Percentiles rank a stretch among this genome's conserved stretches.
Evolutionary conservation across 2,113 vertebrate species (phyloP).

Genomic region (Sinocyclocheilus maitianheensis): DNA sequence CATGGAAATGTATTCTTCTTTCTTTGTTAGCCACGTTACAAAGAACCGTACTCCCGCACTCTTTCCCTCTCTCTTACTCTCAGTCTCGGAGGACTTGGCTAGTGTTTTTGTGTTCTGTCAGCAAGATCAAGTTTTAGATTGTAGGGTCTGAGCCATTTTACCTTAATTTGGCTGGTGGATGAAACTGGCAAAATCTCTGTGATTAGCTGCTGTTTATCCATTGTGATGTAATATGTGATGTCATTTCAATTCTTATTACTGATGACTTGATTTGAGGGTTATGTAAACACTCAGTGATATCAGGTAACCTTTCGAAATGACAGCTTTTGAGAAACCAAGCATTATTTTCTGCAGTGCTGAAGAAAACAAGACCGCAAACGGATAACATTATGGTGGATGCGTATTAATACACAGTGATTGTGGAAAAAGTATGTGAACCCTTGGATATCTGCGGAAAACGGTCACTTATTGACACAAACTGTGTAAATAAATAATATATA

Average conservation of each 20-base stretch:
- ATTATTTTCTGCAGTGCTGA: not conserved
- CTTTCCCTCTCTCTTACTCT: constrained; percentile 15
- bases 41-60: constrained; percentile 1
- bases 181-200: not conserved
- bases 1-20: constrained; percentile 45
- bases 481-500: not conserved
- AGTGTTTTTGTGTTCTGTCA: constrained; percentile 55
- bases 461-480: not conserved
- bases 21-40: constrained; percentile 33
- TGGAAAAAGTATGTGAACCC: not conserved
- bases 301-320: not conserved
- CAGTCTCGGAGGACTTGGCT: not conserved
- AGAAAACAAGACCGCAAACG: not conserved
- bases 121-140: constrained; percentile 2
- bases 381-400: not conserved
- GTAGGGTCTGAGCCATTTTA: not conserved
- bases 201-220: constrained; percentile 2
- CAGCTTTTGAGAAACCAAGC: not conserved
- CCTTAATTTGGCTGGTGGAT: not conserved
- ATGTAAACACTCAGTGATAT: not conserved
- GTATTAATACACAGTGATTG: not conserved
- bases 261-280: not conserved
- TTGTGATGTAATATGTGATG: constrained; percentile 10
- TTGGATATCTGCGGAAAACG: not conserved
- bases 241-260: constrained; percentile 7